A percentile compares a stretch with the other conserved stretches of the same genome.
phyloP scores from a whole-genome alignment of 2,113 vertebrate genomes.

The Cyanocitta stelleri region DNA sequence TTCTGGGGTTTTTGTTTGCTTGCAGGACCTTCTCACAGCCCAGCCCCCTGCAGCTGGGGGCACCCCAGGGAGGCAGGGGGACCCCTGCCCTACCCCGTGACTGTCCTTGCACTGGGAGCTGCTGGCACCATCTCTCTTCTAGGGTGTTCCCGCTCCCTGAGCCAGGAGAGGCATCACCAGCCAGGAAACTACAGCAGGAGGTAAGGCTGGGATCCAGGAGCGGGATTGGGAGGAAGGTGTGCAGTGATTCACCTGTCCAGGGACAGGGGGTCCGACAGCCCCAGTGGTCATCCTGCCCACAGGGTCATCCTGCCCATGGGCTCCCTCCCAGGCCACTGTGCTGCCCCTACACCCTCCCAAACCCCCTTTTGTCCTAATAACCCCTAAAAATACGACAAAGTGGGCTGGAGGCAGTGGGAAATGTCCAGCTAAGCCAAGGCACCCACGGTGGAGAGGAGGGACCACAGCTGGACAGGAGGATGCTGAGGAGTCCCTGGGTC shows the following conservation, averaged over 20 bases:
- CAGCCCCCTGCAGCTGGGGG: not conserved
- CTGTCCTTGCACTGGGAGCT: fast-evolving
- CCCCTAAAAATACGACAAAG: not conserved
- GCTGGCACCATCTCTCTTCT: not conserved
- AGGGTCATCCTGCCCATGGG: not conserved
- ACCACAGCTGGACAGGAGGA: not conserved
- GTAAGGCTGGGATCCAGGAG: not conserved
- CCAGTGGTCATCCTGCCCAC: not conserved
- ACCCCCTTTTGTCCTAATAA: not conserved
- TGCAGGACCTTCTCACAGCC: fast-evolving
- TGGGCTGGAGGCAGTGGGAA: not conserved
- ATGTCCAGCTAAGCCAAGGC: not conserved
- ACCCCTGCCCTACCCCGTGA: not conserved
- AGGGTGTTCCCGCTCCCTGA: not conserved
- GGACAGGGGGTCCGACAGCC: fast-evolving
- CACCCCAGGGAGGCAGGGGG: not conserved
- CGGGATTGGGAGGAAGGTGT: fast-evolving
- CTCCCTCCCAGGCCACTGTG: not conserved
- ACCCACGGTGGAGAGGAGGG: fast-evolving
- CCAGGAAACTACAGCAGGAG: not conserved
- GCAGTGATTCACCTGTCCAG: not conserved
- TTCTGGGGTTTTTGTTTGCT: not conserved
- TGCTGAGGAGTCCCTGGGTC: not conserved
- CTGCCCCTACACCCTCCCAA: not conserved
- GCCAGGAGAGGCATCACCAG: not conserved